These are phyloP conservation scores for Chloromyia formosa DNA, from an alignment of 2,888 invertebrate genomes.

Conservation along the genomic window DNA sequence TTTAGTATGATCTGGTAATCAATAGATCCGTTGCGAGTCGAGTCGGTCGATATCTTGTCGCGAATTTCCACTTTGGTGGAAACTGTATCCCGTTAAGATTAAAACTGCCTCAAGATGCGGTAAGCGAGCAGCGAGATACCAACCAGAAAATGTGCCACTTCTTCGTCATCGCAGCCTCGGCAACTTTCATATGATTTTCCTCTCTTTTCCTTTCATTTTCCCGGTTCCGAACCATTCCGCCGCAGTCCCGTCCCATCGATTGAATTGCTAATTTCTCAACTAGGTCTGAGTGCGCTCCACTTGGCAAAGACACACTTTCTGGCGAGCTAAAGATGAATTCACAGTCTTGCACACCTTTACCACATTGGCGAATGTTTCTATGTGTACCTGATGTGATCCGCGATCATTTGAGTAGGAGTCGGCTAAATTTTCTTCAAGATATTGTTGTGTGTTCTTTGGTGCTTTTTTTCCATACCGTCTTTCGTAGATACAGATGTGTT, in stretches of 20 bases:
- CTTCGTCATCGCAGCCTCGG: neutral
- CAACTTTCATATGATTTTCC: constrained; percentile 38
- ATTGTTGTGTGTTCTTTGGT: neutral
- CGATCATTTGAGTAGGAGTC: neutral
- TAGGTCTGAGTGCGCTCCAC: constrained; percentile 40
- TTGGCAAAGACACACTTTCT: constrained; percentile 35
- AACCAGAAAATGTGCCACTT: constrained; percentile 1
- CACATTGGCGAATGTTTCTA: neutral
- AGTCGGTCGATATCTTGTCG: constrained; percentile 29
- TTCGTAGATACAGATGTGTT: too few relatives aligned
- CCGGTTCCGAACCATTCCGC: constrained; percentile 9
- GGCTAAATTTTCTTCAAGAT: neutral
- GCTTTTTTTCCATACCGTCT: neutral
- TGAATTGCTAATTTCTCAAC: constrained; percentile 32
- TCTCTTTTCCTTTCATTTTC: constrained; percentile 40
- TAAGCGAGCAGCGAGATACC: constrained; percentile 16
- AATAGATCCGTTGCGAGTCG: constrained; percentile 21
- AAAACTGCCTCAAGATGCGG: constrained; percentile 32
- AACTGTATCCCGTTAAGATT: constrained; percentile 32
- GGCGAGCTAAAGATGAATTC: constrained; percentile 26
- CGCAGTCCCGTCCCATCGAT: constrained; percentile 11
- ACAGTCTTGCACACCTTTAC: constrained; percentile 26
- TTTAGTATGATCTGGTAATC: neutral
- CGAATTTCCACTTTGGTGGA: constrained; percentile 35
- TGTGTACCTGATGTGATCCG: constrained; percentile 9